Conservation (phyloP, 2,888 invertebrate species). For the Phengaris alcon region DNA sequence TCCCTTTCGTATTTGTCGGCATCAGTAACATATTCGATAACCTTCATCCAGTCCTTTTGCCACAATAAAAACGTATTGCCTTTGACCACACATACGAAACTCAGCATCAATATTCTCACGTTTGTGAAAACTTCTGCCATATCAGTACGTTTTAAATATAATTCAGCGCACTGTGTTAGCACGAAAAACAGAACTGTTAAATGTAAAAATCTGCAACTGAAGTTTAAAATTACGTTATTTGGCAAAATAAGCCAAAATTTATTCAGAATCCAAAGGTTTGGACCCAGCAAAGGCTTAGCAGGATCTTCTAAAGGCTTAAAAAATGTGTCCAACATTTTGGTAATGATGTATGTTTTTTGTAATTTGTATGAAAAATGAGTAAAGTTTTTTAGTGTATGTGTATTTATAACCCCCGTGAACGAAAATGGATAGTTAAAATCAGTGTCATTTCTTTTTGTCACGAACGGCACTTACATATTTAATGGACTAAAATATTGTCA, state of each 20-base stretch:
- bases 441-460: slow-evolving; percentile 15
- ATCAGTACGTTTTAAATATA: slow-evolving; percentile 58
- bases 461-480: slow-evolving; percentile 30
- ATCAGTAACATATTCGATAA: slow-evolving; percentile 57
- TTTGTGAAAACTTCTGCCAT: slow-evolving; percentile 60
- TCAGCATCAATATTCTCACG: slow-evolving; percentile 64
- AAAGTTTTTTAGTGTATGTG: neutral
- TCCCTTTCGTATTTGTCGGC: slow-evolving; percentile 61
- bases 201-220: slow-evolving; percentile 50
- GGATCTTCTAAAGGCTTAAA: slow-evolving; percentile 52
- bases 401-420: slow-evolving; percentile 16
- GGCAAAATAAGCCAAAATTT: slow-evolving; percentile 56
- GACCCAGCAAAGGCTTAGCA: slow-evolving; percentile 53
- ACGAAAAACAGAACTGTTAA: slow-evolving; percentile 56
- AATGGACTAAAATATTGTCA: slow-evolving; percentile 26
- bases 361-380: slow-evolving; percentile 1
- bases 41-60: slow-evolving; percentile 56
- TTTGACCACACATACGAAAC: slow-evolving; percentile 60
- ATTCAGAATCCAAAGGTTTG: slow-evolving; percentile 60
- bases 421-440: slow-evolving; percentile 2
- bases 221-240: slow-evolving; percentile 44
- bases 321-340: slow-evolving; percentile 48
- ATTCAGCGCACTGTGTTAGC: slow-evolving; percentile 58
- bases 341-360: neutral
- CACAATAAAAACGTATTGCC: slow-evolving; percentile 56